phyloP scores from a whole-genome alignment of 2,888 invertebrate species.

The Barypeithes pellucidus region DNA sequence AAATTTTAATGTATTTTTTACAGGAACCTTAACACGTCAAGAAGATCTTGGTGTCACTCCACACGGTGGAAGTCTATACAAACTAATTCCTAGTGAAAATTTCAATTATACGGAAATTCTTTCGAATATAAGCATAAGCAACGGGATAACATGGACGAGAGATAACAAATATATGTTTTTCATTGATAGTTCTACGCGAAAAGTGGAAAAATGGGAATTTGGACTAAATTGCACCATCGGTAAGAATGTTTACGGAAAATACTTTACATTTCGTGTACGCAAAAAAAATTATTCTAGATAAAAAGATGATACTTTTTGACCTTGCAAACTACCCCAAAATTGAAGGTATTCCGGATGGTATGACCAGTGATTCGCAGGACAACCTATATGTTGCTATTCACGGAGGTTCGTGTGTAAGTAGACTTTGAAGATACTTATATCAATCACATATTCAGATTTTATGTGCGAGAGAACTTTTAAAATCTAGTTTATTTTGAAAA shows the following conservation, averaged over 20 bases:
- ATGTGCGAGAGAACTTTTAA: too few species aligned
- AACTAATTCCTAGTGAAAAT: constrained; percentile 53
- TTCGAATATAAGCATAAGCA: constrained; percentile 76
- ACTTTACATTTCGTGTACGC: background rate
- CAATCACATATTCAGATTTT: too few species aligned
- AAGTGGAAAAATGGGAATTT: constrained; percentile 80
- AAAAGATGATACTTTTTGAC: constrained; percentile 74
- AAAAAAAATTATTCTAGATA: constrained; percentile 54
- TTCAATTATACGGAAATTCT: constrained; percentile 50
- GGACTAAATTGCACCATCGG: constrained; percentile 72
- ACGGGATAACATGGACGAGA: constrained; percentile 82
- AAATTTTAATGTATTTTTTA: constrained; percentile 23
- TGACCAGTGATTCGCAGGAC: constrained; percentile 83
- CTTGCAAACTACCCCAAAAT: constrained; percentile 73
- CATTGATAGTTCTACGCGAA: constrained; percentile 79
- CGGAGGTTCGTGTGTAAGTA: constrained; percentile 76
- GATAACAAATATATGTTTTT: constrained; percentile 81
- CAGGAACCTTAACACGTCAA: constrained; percentile 58
- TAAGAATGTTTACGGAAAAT: constrained; percentile 34
- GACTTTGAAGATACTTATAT: background rate
- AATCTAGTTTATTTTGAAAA: too few species aligned
- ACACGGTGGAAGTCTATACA: constrained; percentile 57
- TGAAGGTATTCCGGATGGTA: constrained; percentile 79
- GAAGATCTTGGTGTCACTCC: constrained; percentile 54
- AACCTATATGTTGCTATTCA: constrained; percentile 83